These are phyloP conservation scores for Pangasius djambal DNA, from an alignment of 2,797 vertebrate species.

Conservation along the genomic window DNA sequence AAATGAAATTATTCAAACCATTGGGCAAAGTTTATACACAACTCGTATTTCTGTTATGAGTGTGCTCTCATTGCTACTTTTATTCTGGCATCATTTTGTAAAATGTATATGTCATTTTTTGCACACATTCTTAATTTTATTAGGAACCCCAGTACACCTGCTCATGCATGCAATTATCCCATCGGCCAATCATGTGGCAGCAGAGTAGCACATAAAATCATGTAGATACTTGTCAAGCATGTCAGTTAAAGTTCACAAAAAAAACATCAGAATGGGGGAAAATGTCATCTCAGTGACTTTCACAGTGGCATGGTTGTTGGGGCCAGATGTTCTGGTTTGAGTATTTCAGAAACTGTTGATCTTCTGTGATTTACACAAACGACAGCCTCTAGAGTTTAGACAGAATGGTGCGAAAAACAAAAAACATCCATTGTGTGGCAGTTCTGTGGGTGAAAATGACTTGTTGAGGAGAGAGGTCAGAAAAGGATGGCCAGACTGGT, in stretches of 20 bases:
- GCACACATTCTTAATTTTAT: neutral
- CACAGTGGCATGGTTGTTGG: neutral
- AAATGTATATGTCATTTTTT: neutral
- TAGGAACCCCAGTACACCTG: neutral
- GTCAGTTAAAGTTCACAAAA: neutral
- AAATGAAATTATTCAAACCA: conserved; percentile 13
- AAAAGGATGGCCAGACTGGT: neutral
- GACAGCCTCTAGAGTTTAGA: neutral
- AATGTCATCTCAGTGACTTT: conserved; percentile 3
- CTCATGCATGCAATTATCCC: neutral
- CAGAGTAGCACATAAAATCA: neutral
- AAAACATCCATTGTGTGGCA: neutral
- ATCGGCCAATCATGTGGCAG: neutral
- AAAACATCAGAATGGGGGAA: neutral
- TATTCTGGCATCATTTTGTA: neutral
- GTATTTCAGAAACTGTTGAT: neutral
- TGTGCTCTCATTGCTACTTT: conserved; percentile 13
- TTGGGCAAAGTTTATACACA: conserved; percentile 2
- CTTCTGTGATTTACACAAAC: neutral
- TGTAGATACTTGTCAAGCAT: neutral
- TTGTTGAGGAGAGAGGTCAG: neutral
- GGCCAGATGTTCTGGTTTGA: neutral
- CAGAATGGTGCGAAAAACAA: conserved; percentile 9
- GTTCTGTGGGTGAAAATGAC: neutral
- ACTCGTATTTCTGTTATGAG: conserved; percentile 30